Evolutionary conservation across 2,888 invertebrate species (phyloP), one percentile per base, ranked within the genome.

Genomic region (Dasypolia templi): DNA sequence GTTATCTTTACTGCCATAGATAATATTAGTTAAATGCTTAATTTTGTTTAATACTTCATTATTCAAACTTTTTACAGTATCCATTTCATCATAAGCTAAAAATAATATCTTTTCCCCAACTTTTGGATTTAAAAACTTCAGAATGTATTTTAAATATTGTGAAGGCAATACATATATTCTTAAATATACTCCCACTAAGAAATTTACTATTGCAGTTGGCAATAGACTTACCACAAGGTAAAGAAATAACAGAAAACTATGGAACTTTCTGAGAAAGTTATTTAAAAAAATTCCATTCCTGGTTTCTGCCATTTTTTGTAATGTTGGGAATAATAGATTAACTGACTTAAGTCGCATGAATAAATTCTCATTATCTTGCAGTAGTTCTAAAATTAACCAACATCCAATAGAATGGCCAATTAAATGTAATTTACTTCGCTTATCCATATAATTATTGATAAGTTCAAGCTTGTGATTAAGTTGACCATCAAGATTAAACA

Each of bases 321-420:
- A 94, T 0, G 99, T 98, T 2, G 99, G 99, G 93, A 99, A 99
- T 4, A 99, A 93, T 81, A 99, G 94, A 92, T 98, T 98, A 77
- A 97, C 96, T 83, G 97, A 97, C n/a, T 95, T 92, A 51, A 98
- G 91, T 86, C 96, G 96, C 44, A 94, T 88, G 87, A 96, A 92
- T 87, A 98, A 93, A 46, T 94, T 90, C 9, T 96, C 94, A 80
- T 94, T 86, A 81, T 97, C 94, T 83, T 97, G 96, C 44, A 99
- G 91, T 86, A 98, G 91, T 90, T 99, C 97, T 73, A 99, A 91
- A 79, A 97, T 97, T 89, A 99, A 97, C 97, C 99, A 98, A 69
- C 98, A 97, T 6, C 99, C 99, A 89, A 99, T 98, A 0, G 99
- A 99, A 96, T 99, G 99, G 3, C 98, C 99, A 85, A 99, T 97